Percentiles rank a stretch among this genome's conserved stretches.
Evolutionary conservation across 2,888 invertebrate species (phyloP).

Genomic region (Raillietiella orientalis): DNA sequence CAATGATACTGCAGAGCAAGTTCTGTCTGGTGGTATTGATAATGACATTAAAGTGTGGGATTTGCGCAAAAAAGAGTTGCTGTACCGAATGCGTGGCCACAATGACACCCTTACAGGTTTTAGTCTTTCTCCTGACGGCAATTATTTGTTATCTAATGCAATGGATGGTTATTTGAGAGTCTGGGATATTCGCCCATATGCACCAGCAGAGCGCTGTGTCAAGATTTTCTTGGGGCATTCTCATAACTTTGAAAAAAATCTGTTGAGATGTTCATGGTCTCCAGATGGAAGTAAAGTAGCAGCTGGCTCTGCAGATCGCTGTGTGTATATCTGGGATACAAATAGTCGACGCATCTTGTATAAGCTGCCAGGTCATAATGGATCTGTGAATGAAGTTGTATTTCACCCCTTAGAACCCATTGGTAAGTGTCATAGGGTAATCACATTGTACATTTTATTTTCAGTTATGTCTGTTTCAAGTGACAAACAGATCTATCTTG

Average conservation of each 20-base stretch:
- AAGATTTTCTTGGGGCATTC: slow-evolving; percentile 74
- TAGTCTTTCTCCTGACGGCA: slow-evolving; percentile 46
- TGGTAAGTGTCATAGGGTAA: slow-evolving; percentile 18
- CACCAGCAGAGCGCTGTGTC: slow-evolving; percentile 42
- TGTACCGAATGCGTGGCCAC: slow-evolving; percentile 51
- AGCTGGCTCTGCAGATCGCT: slow-evolving; percentile 78
- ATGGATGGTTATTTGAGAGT: slow-evolving; percentile 88
- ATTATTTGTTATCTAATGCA: slow-evolving; percentile 51
- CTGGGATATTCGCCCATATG: slow-evolving; percentile 90
- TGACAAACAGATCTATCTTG: slow-evolving; percentile 79
- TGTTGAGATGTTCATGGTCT: slow-evolving; percentile 74
- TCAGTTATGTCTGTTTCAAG: slow-evolving; percentile 64
- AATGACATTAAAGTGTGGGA: slow-evolving; percentile 98
- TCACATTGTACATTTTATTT: slow-evolving; percentile 10
- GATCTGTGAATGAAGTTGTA: slow-evolving; percentile 80
- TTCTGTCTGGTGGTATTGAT: slow-evolving; percentile 81
- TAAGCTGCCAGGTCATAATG: slow-evolving; percentile 90
- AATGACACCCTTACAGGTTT: slow-evolving; percentile 76
- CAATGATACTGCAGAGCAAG: slow-evolving; percentile 78
- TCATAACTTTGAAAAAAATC: slow-evolving; percentile 80
- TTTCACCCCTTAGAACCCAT: slow-evolving; percentile 84
- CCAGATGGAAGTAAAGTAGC: slow-evolving; percentile 65
- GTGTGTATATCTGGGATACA: slow-evolving; percentile 90
- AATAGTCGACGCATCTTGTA: slow-evolving; percentile 65
- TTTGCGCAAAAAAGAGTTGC: slow-evolving; percentile 45